A percentile compares a stretch with the other conserved stretches of the same genome.
phyloP scores from a whole-genome alignment of 1,140 invertebrate genomes.

The Drusus annulatus region DNA sequence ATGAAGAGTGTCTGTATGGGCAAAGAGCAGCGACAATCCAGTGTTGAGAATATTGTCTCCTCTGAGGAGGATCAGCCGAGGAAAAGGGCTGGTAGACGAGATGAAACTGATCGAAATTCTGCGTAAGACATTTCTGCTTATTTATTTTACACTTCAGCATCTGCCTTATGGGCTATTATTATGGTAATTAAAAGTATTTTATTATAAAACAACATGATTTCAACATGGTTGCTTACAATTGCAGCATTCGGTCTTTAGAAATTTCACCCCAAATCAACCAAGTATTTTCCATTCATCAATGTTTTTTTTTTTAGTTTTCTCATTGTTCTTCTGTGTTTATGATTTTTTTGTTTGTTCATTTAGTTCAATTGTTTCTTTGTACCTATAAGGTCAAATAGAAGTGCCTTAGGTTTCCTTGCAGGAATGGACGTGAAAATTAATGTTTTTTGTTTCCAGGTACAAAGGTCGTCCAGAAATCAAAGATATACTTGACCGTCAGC shows the following conservation, averaged over 20 bases:
- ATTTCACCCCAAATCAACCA: no score
- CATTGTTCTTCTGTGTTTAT: no score
- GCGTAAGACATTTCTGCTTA: no score
- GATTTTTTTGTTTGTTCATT: no score
- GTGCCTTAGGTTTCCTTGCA: not conserved
- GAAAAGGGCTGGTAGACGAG: not conserved
- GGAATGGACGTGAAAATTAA: not conserved
- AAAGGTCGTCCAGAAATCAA: constrained; percentile 3
- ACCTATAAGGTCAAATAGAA: not conserved
- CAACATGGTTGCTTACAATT: no score
- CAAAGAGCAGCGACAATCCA: constrained; percentile 17
- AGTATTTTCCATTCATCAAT: no score
- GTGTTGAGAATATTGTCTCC: constrained; percentile 36
- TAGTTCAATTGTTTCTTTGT: not conserved
- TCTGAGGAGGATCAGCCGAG: constrained; percentile 35
- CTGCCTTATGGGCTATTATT: no score
- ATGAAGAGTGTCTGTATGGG: constrained; percentile 40
- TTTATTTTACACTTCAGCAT: no score
- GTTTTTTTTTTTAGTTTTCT: no score
- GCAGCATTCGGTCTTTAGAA: no score
- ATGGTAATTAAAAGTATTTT: no score
- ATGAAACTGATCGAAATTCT: not conserved
- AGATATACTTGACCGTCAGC: not conserved
- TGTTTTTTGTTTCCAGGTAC: not conserved
- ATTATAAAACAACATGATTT: no score